Evolutionary conservation across 2,113 vertebrate genomes (phyloP), one percentile per base, ranked within the genome.

Genomic region (Thymallus thymallus): DNA sequence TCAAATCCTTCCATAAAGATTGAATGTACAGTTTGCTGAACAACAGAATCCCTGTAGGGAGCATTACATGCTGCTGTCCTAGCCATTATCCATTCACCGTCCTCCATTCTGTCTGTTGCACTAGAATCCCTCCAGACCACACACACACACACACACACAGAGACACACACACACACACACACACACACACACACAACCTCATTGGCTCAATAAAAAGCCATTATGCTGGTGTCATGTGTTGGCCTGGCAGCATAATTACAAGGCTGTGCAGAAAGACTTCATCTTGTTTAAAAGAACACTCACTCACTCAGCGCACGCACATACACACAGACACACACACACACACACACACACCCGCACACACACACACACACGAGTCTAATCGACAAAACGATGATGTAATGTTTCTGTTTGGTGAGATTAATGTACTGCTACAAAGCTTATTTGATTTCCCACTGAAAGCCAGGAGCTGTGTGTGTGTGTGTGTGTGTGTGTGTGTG

Each of bases 211-310:
- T 32, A 45, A 68, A 72, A 74, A 67, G 7, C 23, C 71, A 73
- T 85, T 83, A 78, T 84, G 70, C 80, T 80, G 67, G 78, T 84
- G 73, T 86, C 70, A 65, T 84, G 72, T 86, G 73, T 85, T 83
- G 77, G 67, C 79, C 55, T 68, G 6, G 9, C 32, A 13, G 20
- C 76, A 76, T 79, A 79, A 81, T 83, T 80, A 83, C 79, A 48
- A 84, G 75, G 73, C 79, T 69, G 78, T 81, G 69, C 79, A 69
- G n/a, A n/a, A n/a, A n/a, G n/a, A n/a, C n/a, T n/a, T n/a, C n/a
- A n/a, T n/a, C n/a, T n/a, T n/a, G n/a, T n/a, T n/a, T n/a, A n/a
- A n/a, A n/a, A n/a, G n/a, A n/a, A n/a, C n/a, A n/a, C n/a, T n/a
- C n/a, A n/a, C n/a, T n/a, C n/a, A n/a, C n/a, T n/a, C n/a, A n/a